Base-by-base conservation (phyloP, 2,797 vertebrate species). In the Spondyliosoma cantharus region DNA sequence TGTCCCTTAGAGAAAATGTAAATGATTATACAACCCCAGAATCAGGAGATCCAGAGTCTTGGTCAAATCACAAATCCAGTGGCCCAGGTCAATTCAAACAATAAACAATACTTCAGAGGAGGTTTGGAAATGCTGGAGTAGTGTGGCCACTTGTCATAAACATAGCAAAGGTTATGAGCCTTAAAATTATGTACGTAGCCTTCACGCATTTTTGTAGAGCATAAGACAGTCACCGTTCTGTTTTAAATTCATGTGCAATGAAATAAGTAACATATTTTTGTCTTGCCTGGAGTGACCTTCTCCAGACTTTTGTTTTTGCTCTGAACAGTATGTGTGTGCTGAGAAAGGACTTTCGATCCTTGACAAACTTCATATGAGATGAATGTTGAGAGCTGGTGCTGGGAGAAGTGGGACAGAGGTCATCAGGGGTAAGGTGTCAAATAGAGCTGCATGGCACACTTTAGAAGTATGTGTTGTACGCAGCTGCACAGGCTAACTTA, bases 391-490 rank as follows among this genome's bases (percentile, higher is more conserved):
- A 69, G 60, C 24, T 76, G 48, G 53, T n/a, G 52, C 19, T 45
- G 13, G 61, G 78, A 79, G 60, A 86, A 87, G 65, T 78, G 9
- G 83, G 76, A 71, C 85, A 87, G 66, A 78, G 91, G 80, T 92
- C 87, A 76, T 14, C 12, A 9, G 29, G 27, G 71, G 48, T 68
- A 60, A 75, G 57, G 74, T 88, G 81, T 84, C 80, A 81, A 81
- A 90, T 32, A 78, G 65, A 86, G 63, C 74, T 46, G 22, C 76
- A 68, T 50, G 66, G 76, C 77, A 75, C 66, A 42, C 63, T 70
- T 76, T 46, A 61, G 52, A 59, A 46, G 54, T 83, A 78, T 65
- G 62, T 69, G 15, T 0, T 1, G 57, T 76, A 81, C 83, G 85
- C 87, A 83, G 84, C 81, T 82, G 87, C 70, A 63, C 17, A 27